phyloP scores from a whole-genome alignment of 2,113 vertebrate species.

The Nesoenas mayeri region DNA sequence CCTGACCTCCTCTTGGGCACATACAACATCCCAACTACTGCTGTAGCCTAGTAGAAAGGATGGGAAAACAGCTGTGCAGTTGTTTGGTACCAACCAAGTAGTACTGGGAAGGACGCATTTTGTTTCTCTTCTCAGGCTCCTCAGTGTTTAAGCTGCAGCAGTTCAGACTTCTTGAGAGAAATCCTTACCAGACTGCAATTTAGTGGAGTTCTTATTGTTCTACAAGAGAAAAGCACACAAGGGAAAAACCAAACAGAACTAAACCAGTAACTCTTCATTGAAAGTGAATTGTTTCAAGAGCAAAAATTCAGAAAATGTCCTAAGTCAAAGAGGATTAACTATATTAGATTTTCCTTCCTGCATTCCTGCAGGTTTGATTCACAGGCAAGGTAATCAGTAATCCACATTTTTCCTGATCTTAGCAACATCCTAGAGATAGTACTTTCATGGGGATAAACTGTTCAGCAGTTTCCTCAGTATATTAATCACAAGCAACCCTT shows the following conservation, averaged over 20 bases:
- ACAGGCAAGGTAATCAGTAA: not conserved
- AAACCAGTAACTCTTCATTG: not conserved
- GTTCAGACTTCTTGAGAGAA: not conserved
- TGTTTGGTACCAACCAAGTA: not conserved
- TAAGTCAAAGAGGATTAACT: not conserved
- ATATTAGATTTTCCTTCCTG: not conserved
- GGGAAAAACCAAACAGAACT: not conserved
- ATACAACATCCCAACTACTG: not conserved
- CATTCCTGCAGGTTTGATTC: not conserved
- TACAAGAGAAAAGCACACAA: not conserved
- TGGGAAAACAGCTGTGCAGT: not conserved
- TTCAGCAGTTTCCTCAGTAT: not conserved
- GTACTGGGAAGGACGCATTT: not conserved
- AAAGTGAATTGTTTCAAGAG: not conserved
- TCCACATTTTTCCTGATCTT: not conserved
- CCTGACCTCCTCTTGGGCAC: not conserved
- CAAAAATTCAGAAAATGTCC: constrained; percentile 12
- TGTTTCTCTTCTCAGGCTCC: not conserved
- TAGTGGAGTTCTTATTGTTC: not conserved
- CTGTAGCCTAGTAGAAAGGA: not conserved
- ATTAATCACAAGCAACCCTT: not conserved
- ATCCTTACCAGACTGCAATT: not conserved
- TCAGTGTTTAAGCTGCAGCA: not conserved
- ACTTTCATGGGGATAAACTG: not conserved
- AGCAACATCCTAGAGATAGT: not conserved